A percentile compares a stretch with the other conserved stretches of the same genome.
These are phyloP conservation scores for Campoplex nolae DNA, from an alignment of 2,888 invertebrate genomes.

Conservation along the genomic window DNA sequence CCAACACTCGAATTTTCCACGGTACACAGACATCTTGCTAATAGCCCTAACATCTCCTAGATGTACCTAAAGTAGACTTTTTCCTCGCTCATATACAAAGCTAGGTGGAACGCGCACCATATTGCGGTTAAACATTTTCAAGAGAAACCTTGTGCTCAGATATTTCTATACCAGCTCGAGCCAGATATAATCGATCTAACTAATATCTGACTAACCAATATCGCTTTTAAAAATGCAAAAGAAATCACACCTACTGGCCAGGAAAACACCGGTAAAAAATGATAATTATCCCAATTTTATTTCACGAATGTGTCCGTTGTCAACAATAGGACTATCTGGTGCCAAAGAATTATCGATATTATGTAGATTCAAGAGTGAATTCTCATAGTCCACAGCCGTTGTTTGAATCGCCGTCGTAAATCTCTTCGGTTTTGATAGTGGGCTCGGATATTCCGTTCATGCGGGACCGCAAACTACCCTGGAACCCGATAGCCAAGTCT, in stretches of 20 bases:
- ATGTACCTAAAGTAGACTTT: background rate
- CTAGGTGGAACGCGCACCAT: too few species aligned
- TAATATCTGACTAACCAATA: too few species aligned
- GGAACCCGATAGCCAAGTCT: conserved; percentile 32
- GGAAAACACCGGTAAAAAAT: background rate
- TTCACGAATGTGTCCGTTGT: background rate
- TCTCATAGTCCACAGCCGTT: conserved; percentile 47
- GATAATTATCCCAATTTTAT: background rate
- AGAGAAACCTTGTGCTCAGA: too few species aligned
- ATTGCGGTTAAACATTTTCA: too few species aligned
- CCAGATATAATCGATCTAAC: too few species aligned
- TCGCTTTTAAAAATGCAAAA: background rate
- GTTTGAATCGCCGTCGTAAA: conserved; percentile 58
- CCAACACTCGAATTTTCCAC: conserved; percentile 31
- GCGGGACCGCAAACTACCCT: conserved; percentile 52
- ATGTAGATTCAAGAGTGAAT: conserved; percentile 57
- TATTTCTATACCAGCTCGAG: too few species aligned
- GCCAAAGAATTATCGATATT: conserved; percentile 46
- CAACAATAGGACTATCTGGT: conserved; percentile 7
- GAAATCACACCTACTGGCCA: background rate
- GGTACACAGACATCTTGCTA: conserved; percentile 24
- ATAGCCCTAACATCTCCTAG: conserved; percentile 29
- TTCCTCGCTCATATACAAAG: background rate
- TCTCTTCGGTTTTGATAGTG: conserved; percentile 14
- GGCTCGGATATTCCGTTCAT: conserved; percentile 44